Evolutionary conservation across 1,140 invertebrate genomes (phyloP), one percentile per base, ranked within the genome.

Genomic region (Centruroides sculpturatus): DNA sequence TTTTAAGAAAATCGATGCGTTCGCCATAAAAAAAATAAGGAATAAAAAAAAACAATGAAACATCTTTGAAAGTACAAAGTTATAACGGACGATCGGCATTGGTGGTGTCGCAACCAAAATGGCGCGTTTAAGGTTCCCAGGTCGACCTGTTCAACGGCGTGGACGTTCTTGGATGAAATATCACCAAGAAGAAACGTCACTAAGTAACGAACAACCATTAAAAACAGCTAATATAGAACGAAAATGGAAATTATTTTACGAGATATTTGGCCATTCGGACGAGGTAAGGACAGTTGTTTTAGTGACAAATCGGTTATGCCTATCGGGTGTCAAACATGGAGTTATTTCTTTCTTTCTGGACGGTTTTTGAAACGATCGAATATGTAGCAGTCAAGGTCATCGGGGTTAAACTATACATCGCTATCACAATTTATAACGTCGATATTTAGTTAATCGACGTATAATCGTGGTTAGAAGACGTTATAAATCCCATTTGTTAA

Each of bases 261-360:
- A 75, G 64, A 57, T 75, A 51, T 74, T 74, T 68, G 75, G 75
- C 50, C 72, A 75, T 55, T 75, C 73, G 23, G 74, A 75, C 53
- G 73, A 75, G 74, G 75, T 75, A 75, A 71, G 64, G 54, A 59
- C 55, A 50, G 23, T 53, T 47, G n/a, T 58, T 60, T 49, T 41
- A 41, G 41, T 41, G 41, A 41, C 41, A 41, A 41, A 41, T 41
- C 41, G 41, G 41, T 59, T 57, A 59, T 61, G 23, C 36, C 41
- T 41, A 52, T 34, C 12, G 35, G 35, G 35, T 47, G 11, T 36
- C 35, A 56, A 54, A 11, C 34, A 47, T 36, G n/a, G 34, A 41
- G 54, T n/a, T 51, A 51, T 51, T 51, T 51, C 23, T 34, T 13
- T n/a, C 12, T 51, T 51, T 51, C 12, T 51, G 10, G 23, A 51